Evolutionary conservation across 1,140 invertebrate species (phyloP).

Genomic region (Sesamia nonagrioides): DNA sequence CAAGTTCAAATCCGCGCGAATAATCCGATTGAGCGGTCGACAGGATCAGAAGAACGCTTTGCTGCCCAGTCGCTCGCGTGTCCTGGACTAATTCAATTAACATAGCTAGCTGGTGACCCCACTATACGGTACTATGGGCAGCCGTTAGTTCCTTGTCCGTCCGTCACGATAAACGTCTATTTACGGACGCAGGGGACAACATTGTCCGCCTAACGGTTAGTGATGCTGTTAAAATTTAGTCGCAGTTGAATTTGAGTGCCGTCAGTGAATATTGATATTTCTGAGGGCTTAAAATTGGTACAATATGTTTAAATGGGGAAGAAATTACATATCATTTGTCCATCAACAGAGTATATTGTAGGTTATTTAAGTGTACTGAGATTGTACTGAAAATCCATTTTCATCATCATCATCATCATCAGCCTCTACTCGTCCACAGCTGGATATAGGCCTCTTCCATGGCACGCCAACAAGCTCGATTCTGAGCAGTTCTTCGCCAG

Average conservation of each 20-base stretch:
- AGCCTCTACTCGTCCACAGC: too few species aligned
- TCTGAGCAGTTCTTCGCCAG: too few species aligned
- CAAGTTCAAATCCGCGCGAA: conserved; percentile 76
- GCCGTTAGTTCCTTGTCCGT: conserved; percentile 30
- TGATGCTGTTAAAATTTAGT: conserved; percentile 19
- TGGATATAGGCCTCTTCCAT: too few species aligned
- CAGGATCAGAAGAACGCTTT: conserved; percentile 66
- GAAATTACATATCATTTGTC: not conserved
- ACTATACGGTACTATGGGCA: conserved; percentile 29
- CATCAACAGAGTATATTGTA: too few species aligned
- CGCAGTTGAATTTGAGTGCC: not conserved
- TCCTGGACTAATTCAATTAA: conserved; percentile 73
- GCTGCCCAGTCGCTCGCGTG: conserved; percentile 63
- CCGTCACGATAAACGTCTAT: conserved; percentile 26
- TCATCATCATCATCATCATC: too few species aligned
- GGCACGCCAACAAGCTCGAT: too few species aligned
- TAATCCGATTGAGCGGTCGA: conserved; percentile 74
- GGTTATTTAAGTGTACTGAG: too few species aligned
- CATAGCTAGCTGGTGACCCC: conserved; percentile 55
- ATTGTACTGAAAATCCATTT: too few species aligned
- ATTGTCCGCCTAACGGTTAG: conserved; percentile 13
- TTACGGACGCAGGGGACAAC: conserved; percentile 10
- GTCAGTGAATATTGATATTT: not conserved
- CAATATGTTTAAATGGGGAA: not conserved
- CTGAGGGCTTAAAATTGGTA: not conserved